Base-by-base conservation (phyloP, 2,888 invertebrate genomes). In the Tipula confusa region DNA sequence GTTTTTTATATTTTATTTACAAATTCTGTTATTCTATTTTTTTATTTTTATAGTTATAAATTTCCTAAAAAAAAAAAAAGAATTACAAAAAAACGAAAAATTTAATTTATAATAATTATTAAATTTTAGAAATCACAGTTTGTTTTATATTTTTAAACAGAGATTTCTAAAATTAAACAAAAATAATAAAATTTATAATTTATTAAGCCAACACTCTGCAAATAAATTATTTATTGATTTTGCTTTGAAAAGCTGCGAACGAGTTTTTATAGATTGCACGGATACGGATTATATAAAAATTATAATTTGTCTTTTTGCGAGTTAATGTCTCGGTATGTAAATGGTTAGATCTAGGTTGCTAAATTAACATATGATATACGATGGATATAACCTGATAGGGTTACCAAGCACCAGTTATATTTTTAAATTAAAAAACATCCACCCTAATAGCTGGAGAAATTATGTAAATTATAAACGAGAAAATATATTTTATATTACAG, bases 11-110 rank as follows among this genome's bases (percentile, higher is more conserved):
- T 64, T 24, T 24, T 64, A 64, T 64, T 64, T 64, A 64, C 64
- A 64, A 64, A 64, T 64, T 64, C 64, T 64, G 64, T 64, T 64
- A 64, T 64, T 64, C 64, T 64, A 64, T 24, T 64, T 64, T 64
- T 64, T 24, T 11, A 64, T 7, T 18, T 64, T 64, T 64, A 24
- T 64, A 24, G 64, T 64, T 64, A 24, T 64, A 24, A 18, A 64
- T 64, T 24, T 64, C 64, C 64, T 64, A 64, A 24, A 64, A 64
- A 33, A n/a, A n/a, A n/a, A 33, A 64, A 64, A 24, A 64, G 64
- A 64, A 24, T 64, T 64, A 64, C 24, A 64, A 24, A n/a, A n/a
- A 64, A 64, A 64, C 64, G 64, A 64, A 64, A 64, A 64, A 64
- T 24, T 24, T 11, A 64, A 43, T 15, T 15, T 36, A 36, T 36